Evolutionary conservation across 2,888 invertebrate genomes (phyloP), one percentile per base, ranked within the genome.

Genomic region (Stenodera caucasica): DNA sequence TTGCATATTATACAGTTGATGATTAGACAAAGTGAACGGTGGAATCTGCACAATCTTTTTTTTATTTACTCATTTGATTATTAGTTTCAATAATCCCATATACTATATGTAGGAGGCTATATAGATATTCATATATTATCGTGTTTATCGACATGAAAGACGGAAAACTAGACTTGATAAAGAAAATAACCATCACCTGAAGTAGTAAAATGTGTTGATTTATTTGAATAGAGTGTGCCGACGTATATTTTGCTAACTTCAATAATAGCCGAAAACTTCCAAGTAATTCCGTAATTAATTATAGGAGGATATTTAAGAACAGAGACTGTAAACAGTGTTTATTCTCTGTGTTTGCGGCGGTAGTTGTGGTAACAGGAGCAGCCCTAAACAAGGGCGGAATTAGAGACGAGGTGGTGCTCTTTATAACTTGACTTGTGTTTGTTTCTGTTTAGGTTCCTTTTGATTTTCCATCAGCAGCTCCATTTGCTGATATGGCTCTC

Each of bases 371-470:
- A 9, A 7, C 18, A 40, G 21, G 45, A 18, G 12, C 45, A 45
- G 21, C 21, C 21, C 15, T 12, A 32, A 45, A 45, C 45, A 45
- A 45, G 45, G 12, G 35, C 40, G 49, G 57, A 54, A 60, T 58
- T 55, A 30, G 49, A 55, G 55, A 53, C 52, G 64, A 58, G 60
- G 67, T 63, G 64, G 67, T 66, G 73, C 75, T 74, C 77, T 78
- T 77, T 77, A 78, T 76, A 78, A 77, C 77, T 76, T 75, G 74
- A 40, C 15, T 64, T 70, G 72, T 78, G 76, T 78, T 79, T 79
- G 79, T 79, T 78, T 78, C 78, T 78, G 78, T 78, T 78, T 76
- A 75, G 75, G 77, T 75, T 76, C 77, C 78, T 78, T 79, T 78
- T 79, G 79, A 79, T 78, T 79, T 78, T 78, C 78, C 78, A 77